phyloP scores from a whole-genome alignment of 2,888 invertebrate species.

The Nowickia ferox region DNA sequence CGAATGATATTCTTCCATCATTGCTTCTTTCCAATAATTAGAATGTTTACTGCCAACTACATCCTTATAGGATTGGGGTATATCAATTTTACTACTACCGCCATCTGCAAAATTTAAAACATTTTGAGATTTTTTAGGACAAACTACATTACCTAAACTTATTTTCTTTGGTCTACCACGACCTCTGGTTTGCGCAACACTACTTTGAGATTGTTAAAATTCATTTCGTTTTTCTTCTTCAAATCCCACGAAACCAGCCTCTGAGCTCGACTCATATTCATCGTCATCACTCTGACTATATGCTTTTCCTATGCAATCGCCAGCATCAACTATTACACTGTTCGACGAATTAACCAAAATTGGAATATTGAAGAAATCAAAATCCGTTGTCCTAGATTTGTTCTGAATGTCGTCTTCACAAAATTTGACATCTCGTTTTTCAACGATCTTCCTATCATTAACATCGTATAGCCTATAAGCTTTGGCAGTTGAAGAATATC shows the following conservation, averaged over 20 bases:
- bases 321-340: background rate
- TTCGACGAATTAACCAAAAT: background rate
- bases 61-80: background rate
- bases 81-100: background rate
- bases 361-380: background rate
- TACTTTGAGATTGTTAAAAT: background rate
- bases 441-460: background rate
- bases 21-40: background rate
- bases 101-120: too few species aligned
- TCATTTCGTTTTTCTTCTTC: too few species aligned
- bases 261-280: background rate
- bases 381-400: background rate
- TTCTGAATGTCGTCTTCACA: background rate
- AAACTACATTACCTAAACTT: too few species aligned
- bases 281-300: background rate
- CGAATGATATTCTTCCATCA: background rate
- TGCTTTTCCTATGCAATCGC: background rate
- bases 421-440: constrained; percentile 8
- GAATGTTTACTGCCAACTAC: background rate
- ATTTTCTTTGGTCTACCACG: too few species aligned
- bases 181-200: background rate
- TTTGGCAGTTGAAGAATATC: background rate
- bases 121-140: too few species aligned
- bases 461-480: background rate
- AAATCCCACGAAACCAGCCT: background rate